Conservation (phyloP, 2,113 vertebrate genomes). For the Cololabis saira region DNA sequence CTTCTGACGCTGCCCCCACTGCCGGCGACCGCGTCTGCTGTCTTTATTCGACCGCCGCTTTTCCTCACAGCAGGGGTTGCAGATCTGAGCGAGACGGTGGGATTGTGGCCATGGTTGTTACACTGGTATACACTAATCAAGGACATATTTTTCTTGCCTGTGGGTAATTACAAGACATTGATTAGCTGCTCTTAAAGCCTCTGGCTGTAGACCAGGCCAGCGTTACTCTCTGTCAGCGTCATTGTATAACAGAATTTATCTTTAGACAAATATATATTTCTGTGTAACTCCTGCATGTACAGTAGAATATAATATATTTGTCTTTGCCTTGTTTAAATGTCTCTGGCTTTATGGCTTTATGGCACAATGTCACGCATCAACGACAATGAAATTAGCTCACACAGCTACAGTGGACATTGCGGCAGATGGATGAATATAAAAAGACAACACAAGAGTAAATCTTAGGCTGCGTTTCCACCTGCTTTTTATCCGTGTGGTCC, state of each 20-base stretch:
- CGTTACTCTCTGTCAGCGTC: slow-evolving; percentile 5
- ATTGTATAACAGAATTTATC: slow-evolving; percentile 2
- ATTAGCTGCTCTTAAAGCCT: slow-evolving; percentile 48
- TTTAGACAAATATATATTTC: background rate
- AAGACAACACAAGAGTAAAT: no score
- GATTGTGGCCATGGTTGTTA: slow-evolving; percentile 27
- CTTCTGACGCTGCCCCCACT: slow-evolving; percentile 77
- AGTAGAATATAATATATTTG: no score
- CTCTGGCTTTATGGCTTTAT: no score
- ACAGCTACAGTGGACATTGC: no score
- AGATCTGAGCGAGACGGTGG: slow-evolving; percentile 52
- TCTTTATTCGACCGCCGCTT: slow-evolving; percentile 56
- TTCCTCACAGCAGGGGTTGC: slow-evolving; percentile 60
- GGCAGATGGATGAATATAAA: no score
- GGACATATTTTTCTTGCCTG: slow-evolving; percentile 34
- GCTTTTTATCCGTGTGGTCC: no score
- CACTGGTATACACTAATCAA: slow-evolving; percentile 56
- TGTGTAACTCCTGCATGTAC: no score
- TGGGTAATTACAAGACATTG: slow-evolving; percentile 52
- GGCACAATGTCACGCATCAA: no score
- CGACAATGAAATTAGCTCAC: no score
- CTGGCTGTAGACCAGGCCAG: slow-evolving; percentile 9
- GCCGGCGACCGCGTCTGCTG: slow-evolving; percentile 71
- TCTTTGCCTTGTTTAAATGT: no score
- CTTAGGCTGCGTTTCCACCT: no score